A percentile compares a stretch with the other conserved stretches of the same genome.
Conservation (phyloP, 2,888 invertebrate genomes). For the Atethmia centrago region DNA sequence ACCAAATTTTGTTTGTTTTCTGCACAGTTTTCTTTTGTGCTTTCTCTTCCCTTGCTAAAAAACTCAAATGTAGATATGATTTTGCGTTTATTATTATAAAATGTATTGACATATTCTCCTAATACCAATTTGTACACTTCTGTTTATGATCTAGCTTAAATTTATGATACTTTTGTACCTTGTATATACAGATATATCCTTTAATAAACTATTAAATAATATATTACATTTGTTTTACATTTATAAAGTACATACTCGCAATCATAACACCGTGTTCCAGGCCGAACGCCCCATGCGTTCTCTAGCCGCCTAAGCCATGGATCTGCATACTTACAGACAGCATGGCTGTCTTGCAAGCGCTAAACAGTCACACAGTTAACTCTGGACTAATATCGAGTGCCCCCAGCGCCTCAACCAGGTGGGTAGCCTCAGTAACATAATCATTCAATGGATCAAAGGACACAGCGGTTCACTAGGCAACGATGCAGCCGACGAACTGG, state of each 20-base stretch:
- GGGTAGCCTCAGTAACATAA: no score
- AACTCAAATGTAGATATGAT: constrained; percentile 25
- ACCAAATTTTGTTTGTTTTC: constrained; percentile 1
- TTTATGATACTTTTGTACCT: constrained; percentile 81
- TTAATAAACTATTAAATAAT: constrained; percentile 68
- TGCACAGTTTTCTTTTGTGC: background rate
- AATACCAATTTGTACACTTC: constrained; percentile 53
- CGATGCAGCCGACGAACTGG: no score
- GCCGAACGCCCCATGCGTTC: no score
- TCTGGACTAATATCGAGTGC: no score
- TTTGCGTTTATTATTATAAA: constrained; percentile 26
- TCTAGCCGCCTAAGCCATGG: no score
- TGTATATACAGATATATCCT: constrained; percentile 76
- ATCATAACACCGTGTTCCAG: no score
- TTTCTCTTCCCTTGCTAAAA: constrained; percentile 1
- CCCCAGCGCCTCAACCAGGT: no score
- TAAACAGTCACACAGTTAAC: no score
- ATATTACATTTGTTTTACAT: constrained; percentile 27
- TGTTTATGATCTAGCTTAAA: constrained; percentile 61
- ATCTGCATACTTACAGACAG: no score
- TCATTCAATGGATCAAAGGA: no score
- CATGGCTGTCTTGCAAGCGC: no score
- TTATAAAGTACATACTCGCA: background rate
- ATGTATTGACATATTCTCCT: constrained; percentile 50
- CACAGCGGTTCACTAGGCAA: no score